Base-by-base conservation (phyloP, 2,113 vertebrate genomes). In the Sinocyclocheilus rhinocerous region DNA sequence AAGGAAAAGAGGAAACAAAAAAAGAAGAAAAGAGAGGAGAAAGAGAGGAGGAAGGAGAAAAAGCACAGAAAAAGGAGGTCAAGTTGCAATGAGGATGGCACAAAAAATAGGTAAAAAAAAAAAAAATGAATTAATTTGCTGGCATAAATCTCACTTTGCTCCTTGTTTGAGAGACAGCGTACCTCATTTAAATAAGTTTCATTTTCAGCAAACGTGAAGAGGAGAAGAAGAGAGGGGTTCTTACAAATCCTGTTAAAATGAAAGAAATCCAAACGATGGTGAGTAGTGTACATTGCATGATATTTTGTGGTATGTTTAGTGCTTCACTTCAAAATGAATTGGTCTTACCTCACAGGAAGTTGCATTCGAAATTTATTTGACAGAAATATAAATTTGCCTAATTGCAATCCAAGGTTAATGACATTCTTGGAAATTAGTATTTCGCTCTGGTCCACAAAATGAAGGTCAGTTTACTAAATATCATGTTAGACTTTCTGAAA, bases 181-280 rank as follows among this genome's bases (percentile, higher is more conserved):
- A 52, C 3, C 26, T 29, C 18, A 39, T 39, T 72, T 22, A 76
- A 55, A 79, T 79, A 36, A 13, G 11, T 13, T 79, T n/a, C n/a
- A n/a, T n/a, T n/a, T n/a, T n/a, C n/a, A n/a, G n/a, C n/a, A n/a
- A n/a, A n/a, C n/a, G n/a, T n/a, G n/a, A 73, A 36, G 39, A 39
- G 39, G 39, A 39, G 6, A 39, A 39, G 39, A 99, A 97, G 90
- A 97, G 97, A 90, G 97, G 98, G 67, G 96, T 99, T 69, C 85
- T 99, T 79, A 98, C 96, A 22, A 99, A 99, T 82, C 98, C 98
- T 0, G 97, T 99, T 55, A 99, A 99, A 93, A 99, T 99, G 98
- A 99, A 96, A 94, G 99, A 97, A 90, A 99, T 99, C 88, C 97
- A 97, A 92, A 96, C 96, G 85, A 89, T 99, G 96, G 98, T 99